Base-by-base conservation (phyloP, 2,888 invertebrate genomes). In the Drosophila vallismaia region DNA sequence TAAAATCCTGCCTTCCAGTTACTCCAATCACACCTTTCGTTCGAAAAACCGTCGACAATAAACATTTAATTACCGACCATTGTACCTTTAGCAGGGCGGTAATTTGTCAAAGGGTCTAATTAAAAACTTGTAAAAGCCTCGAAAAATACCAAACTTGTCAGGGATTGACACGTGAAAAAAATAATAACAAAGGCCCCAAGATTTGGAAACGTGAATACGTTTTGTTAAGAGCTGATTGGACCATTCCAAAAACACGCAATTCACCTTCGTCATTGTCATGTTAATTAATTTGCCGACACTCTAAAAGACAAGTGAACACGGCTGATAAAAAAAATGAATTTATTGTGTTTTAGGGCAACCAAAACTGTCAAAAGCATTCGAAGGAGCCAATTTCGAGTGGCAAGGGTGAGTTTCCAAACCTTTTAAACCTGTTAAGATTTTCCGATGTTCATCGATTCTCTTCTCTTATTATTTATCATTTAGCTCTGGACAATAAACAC, bases 211-310 rank as follows among this genome's bases (percentile, higher is more conserved):
- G 26, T 10, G 60, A 26, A 31, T 60, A 60, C 60, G 62, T 60
- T 60, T 48, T 54, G 50, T 33, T 24, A 50, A 26, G 58, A 60
- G 54, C 55, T 75, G 72, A 73, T 73, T 71, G 40, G 46, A 72
- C 59, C 53, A 53, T 66, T 75, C 57, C 51, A 29, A 49, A 66
- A 86, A 83, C 75, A 80, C 72, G 86, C 85, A 87, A 88, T 87
- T 88, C 88, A 86, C 86, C 86, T 88, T 88, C 86, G 86, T 86
- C 88, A 86, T 86, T 88, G 88, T 86, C 86, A 87, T 87, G 88
- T 79, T 86, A 88, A 86, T 88, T 86, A 86, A 88, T 88, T 87
- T 74, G 76, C 75, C 68, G 71, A 71, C 88, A 76, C 86, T 87
- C 76, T 60, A 81, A 55, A 62, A 82, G 82, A 78, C 85, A 82